Evolutionary conservation across 2,113 vertebrate genomes (phyloP).

Genomic region (Danionella cerebrum): DNA sequence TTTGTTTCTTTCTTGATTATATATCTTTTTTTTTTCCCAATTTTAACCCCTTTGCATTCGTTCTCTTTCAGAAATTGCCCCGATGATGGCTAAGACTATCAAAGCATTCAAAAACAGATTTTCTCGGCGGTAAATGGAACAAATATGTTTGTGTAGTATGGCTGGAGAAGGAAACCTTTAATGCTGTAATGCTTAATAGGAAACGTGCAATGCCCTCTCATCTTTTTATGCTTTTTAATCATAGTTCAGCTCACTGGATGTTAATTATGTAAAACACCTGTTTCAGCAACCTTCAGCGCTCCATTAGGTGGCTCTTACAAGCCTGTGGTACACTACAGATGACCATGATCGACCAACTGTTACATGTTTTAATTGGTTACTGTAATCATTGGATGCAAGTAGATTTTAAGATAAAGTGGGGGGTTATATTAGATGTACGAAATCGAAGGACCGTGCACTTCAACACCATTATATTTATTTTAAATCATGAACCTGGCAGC

Average conservation of each 20-base stretch:
- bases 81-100: constrained; percentile 99
- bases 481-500: constrained; percentile 53
- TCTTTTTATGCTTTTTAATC: constrained; percentile 23
- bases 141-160: neutral
- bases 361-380: constrained; percentile 29
- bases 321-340: constrained; percentile 19
- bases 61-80: constrained; percentile 82
- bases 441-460: constrained; percentile 32
- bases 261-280: constrained; percentile 3
- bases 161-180: constrained; percentile 35
- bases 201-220: constrained; percentile 24
- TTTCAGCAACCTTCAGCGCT: constrained; percentile 12
- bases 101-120: constrained; percentile 99
- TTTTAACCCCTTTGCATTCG: neutral
- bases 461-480: constrained; percentile 66
- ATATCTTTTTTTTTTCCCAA: too few species aligned
- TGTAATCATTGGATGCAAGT: constrained; percentile 39
- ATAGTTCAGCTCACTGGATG: constrained; percentile 24
- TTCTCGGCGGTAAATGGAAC: constrained; percentile 80
- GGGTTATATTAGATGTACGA: constrained; percentile 17
- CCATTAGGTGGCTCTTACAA: constrained; percentile 13
- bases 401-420: constrained; percentile 19
- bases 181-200: constrained; percentile 28
- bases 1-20: too few species aligned
- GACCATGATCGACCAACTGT: constrained; percentile 20